Evolutionary conservation across 2,797 vertebrate species (phyloP).

Genomic region (Epinephelus malabaricus): DNA sequence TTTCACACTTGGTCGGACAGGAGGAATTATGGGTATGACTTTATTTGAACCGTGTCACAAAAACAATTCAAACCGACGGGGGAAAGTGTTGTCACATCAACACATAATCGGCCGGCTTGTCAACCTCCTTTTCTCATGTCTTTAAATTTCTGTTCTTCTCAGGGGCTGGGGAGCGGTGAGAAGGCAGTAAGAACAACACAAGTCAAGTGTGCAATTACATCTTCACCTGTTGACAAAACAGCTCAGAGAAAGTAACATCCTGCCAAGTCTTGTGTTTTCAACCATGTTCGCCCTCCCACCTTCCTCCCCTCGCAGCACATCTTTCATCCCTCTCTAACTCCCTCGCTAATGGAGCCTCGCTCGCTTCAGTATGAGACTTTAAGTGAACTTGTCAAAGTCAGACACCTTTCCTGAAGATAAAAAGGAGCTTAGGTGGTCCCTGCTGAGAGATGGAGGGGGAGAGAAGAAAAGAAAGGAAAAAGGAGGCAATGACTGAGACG

Average conservation of each 20-base stretch:
- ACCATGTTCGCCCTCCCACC: constrained; percentile 31
- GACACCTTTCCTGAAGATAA: constrained; percentile 43
- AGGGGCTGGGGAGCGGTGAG: constrained; percentile 4
- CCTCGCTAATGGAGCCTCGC: constrained; percentile 53
- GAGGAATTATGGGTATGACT: constrained; percentile 41
- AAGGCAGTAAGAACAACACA: constrained; percentile 36
- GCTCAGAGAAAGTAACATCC: constrained; percentile 72
- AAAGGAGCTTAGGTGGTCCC: constrained; percentile 54
- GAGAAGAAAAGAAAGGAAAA: constrained; percentile 12
- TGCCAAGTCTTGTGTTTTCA: constrained; percentile 60
- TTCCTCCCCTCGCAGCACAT: constrained; percentile 32
- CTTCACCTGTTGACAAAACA: constrained; percentile 77
- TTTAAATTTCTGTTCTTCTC: constrained; percentile 23
- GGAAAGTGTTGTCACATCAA: constrained; percentile 56
- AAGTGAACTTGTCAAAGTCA: constrained; percentile 61
- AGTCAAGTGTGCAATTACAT: constrained; percentile 67
- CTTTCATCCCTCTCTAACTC: constrained; percentile 51
- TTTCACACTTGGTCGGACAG: constrained; percentile 44
- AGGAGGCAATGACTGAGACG: background rate
- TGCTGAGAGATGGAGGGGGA: background rate
- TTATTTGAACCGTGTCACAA: constrained; percentile 31
- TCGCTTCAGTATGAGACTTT: constrained; percentile 29
- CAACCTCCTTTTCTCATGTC: constrained; percentile 18
- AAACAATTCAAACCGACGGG: constrained; percentile 41
- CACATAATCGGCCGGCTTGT: constrained; percentile 19